Base-by-base conservation (phyloP, 1,140 invertebrate species). In the Cataglyphis hispanica region DNA sequence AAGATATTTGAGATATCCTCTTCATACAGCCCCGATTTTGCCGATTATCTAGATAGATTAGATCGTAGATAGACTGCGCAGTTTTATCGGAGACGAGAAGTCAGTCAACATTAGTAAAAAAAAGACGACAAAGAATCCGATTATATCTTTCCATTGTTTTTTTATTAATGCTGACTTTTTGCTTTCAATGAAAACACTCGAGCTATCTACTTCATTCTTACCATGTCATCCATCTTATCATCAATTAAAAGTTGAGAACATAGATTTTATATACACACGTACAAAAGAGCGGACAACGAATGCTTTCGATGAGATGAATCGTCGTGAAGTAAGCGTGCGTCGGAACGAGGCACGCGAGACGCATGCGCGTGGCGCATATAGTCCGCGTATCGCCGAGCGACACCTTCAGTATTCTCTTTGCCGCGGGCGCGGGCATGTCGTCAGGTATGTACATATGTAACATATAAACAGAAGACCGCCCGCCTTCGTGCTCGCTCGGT, bases 391-490 rank as follows among this genome's bases (percentile, higher is more conserved):
- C 53, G 19, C 66, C n/a, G 50, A 43, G 16, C 34, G 50, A 27
- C 37, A 34, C 78, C 56, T 74, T 61, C 67, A 83, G 78, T 83
- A 10, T 61, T 19, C 37, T 74, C 78, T 46, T 34, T 19, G 60
- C 67, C 67, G 78, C 67, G 67, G 25, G 37, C 6, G 53, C 1
- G 40, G 16, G 11, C 1, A 11, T 10, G 22, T 67, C 74, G 22
- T 66, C n/a, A 27, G 16, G 0, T 31, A 8, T 13, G 31, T 16
- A 22, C 22, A 10, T n/a, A n/a, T 13, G 46, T 11, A 16, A 19
- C 16, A 5, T 37, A 56, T 27, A 19, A 10, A 25, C 34, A 13
- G 25, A 31, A 31, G 31, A 46, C 22, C 58, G 13, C 10, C 25
- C 25, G 37, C 27, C 53, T 74, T 67, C 69, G 69, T 69, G 37